Percentiles rank a stretch among this genome's conserved stretches.
These are phyloP conservation scores for Mus spretus DNA, from an alignment of 2,797 vertebrate species.

Conservation along the genomic window DNA sequence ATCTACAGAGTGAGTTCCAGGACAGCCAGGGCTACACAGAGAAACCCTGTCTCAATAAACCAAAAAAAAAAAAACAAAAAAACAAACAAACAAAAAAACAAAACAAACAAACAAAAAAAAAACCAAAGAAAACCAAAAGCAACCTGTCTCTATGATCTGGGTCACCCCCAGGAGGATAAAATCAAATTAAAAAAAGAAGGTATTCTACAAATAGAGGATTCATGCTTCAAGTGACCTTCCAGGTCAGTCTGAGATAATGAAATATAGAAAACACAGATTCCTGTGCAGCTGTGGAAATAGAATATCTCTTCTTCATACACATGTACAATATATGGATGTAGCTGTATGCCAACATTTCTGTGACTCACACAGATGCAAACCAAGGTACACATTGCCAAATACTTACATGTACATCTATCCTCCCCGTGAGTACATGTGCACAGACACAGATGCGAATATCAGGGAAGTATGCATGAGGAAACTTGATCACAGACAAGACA, in stretches of 20 bases:
- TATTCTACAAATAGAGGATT: conserved; percentile 14
- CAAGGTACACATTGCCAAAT: background rate
- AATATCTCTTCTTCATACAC: conserved; percentile 11
- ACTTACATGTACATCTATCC: background rate
- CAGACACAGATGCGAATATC: conserved; percentile 10
- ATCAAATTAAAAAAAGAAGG: background rate
- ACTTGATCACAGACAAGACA: background rate
- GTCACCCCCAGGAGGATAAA: background rate
- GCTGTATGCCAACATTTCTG: background rate
- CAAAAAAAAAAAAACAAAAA: no score
- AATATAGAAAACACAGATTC: background rate
- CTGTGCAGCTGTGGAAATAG: background rate
- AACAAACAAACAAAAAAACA: background rate
- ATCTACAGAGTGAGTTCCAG: no score
- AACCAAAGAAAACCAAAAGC: no score
- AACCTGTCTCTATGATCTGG: background rate
- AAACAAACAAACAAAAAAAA: conserved; percentile 44
- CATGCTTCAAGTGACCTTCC: background rate
- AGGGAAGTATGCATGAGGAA: conserved; percentile 30
- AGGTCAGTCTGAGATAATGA: background rate
- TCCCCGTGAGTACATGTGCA: background rate
- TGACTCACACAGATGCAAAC: conserved; percentile 13
- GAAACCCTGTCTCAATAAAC: no score
- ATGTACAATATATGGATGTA: background rate
- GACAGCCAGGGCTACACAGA: no score